Evolutionary conservation across 2,888 invertebrate species (phyloP), one percentile per base, ranked within the genome.

Genomic region (Tinea trinotella): DNA sequence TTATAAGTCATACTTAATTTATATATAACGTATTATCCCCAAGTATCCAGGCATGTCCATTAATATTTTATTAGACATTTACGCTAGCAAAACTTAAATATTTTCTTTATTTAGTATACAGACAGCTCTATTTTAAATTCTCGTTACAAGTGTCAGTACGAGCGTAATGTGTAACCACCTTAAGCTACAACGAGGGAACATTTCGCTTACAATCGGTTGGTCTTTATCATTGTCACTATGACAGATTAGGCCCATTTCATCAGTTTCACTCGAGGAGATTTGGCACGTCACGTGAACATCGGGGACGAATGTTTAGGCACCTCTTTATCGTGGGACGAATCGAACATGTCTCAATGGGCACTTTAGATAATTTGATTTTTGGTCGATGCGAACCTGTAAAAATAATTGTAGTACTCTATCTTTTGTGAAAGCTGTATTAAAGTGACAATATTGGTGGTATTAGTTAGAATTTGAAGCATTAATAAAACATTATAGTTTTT

Each of bases 201-300:
- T 48, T 48, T 22, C 48, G 48, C 48, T 48, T 48, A 48, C 12
- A 22, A 61, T 60, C 59, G 58, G 54, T 57, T 55, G 55, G 17
- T 60, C 68, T 75, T 66, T 67, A 66, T 79, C 78, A 74, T 66
- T 76, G 79, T 75, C 78, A 74, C 64, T 61, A 71, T 74, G 77
- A 77, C 61, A 67, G 60, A 79, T 77, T 64, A 64, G 60, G 24
- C 61, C 64, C 69, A 70, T 76, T 70, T 64, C 62, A 46, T 46
- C 46, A 46, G 19, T 46, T 46, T 46, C 46, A 19, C n/a, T 18
- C 19, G 46, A 40, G 40, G 40, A 40, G 40, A 40, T 40, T 40
- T 40, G 40, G 40, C 13, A 40, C 13, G 15, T 40, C 15, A 15
- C 40, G 13, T 15, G 40, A 40, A 12, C 40, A 15, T 15, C 13